Base-by-base conservation (phyloP, 1,140 invertebrate species). In the Bombyx mandarina region DNA sequence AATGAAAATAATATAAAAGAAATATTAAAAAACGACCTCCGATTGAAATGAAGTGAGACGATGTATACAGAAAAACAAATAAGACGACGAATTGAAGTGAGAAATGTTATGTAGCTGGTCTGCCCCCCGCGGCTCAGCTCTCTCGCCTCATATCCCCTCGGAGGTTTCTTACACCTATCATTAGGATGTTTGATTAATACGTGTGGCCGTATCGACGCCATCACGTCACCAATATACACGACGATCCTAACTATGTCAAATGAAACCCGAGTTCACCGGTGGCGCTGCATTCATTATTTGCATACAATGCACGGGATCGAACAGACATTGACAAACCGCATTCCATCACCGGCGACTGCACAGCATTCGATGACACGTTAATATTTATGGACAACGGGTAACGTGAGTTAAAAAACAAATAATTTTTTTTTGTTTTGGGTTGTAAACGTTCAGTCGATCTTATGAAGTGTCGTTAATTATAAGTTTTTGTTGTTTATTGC, bases 121-220 rank as follows among this genome's bases (percentile, higher is more conserved):
- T 69, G 67, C 76, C 78, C 74, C 75, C 73, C 73, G 72, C 69
- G 69, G 65, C 60, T 69, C 62, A 12, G 55, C 57, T 10, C 60
- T 26, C 55, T 56, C 52, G 61, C 59, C 57, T 52, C 58, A 52
- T 54, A 50, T 9, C 60, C 60, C 43, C 57, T 56, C 60, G 47
- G 55, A 56, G 49, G 64, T 65, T 62, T 66, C 62, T 69, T 58
- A 66, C 63, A 69, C 69, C 56, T 71, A 75, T 79, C 77, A 77
- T 82, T 82, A 82, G 68, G 62, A 44, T 45, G 53, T 76, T 75
- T 86, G 80, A 86, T 83, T 79, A 78, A 86, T 83, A 79, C 73
- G 58, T 57, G 50, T 57, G 60, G 54, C 56, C 63, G 54, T 80
- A 80, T 80, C 75, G 74, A 62, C 69, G 69, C 67, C 74, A 78